Conservation (phyloP, 2,888 invertebrate species). For the Athalia rosae region DNA sequence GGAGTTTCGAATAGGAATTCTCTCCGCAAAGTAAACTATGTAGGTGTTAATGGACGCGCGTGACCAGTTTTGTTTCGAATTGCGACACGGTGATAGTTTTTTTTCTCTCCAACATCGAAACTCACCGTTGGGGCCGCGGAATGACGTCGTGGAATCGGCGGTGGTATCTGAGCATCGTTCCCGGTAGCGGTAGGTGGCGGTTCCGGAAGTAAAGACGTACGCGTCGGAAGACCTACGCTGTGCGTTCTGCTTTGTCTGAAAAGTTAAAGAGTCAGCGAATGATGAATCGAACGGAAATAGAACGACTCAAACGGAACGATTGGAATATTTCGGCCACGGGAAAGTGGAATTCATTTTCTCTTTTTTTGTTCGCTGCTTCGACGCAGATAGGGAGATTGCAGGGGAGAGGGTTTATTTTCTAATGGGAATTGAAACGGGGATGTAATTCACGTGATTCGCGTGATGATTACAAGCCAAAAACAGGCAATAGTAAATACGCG, state of each 20-base stretch:
- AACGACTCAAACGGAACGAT: not conserved
- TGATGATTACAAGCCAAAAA: too few relatives aligned
- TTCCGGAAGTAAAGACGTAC: slow-evolving; percentile 64
- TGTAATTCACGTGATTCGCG: too few relatives aligned
- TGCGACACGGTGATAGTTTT: not conserved
- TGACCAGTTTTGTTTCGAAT: not conserved
- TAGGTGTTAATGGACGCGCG: too few relatives aligned
- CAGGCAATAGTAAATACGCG: too few relatives aligned
- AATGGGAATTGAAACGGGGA: too few relatives aligned
- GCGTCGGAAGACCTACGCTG: slow-evolving; percentile 67
- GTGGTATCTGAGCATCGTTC: slow-evolving; percentile 57
- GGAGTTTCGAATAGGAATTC: too few relatives aligned
- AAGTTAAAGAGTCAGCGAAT: not conserved
- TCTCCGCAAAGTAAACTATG: too few relatives aligned
- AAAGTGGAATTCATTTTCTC: not conserved
- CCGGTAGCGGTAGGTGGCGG: slow-evolving; percentile 59
- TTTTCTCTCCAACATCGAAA: not conserved
- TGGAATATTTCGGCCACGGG: not conserved
- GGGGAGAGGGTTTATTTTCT: not conserved
- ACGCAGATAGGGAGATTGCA: not conserved
- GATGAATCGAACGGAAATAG: not conserved
- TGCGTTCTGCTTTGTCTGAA: slow-evolving; percentile 67
- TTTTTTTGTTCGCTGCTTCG: not conserved
- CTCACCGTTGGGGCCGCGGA: slow-evolving; percentile 67
- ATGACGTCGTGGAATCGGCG: slow-evolving; percentile 69